These are phyloP conservation scores for Empis livida DNA, from an alignment of 2,888 invertebrate genomes.

Conservation along the genomic window DNA sequence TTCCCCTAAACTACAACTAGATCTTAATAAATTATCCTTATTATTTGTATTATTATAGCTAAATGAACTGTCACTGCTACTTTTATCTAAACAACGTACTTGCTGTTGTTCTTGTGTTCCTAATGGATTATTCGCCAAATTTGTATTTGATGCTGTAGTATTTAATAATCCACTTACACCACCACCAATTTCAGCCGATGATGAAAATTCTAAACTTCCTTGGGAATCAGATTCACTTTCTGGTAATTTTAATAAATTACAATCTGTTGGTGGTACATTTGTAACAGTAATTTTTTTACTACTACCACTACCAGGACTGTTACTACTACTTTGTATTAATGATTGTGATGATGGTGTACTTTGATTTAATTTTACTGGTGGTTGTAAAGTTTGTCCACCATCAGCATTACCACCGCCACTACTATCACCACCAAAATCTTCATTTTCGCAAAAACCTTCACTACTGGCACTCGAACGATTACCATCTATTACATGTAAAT, in stretches of 20 bases:
- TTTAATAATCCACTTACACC: neutral
- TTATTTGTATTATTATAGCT: neutral
- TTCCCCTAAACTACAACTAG: conserved; percentile 10
- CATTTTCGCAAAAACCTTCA: conserved; percentile 93
- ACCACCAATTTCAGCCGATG: conserved; percentile 13
- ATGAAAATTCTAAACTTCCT: conserved; percentile 25
- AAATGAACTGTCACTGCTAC: too few relatives aligned
- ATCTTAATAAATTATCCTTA: conserved; percentile 5
- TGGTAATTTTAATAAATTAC: conserved; percentile 2
- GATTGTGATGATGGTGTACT: neutral
- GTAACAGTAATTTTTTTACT: conserved; percentile 3
- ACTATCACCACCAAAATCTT: conserved; percentile 62
- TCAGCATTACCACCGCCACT: conserved; percentile 44
- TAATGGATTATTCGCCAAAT: too few relatives aligned
- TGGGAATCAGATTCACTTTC: conserved; percentile 28
- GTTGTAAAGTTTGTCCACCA: conserved; percentile 17
- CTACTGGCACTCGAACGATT: conserved; percentile 89
- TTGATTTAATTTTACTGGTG: conserved; percentile 7
- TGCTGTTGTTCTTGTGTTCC: too few relatives aligned
- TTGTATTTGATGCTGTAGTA: neutral
- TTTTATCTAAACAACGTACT: too few relatives aligned
- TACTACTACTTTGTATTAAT: neutral
- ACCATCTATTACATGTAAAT: conserved; percentile 44
- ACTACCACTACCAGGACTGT: neutral
- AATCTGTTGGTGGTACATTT: neutral